Percentiles rank a stretch among this genome's conserved stretches.
Evolutionary conservation across 1,140 invertebrate species (phyloP).

Genomic region (Aphelinus certus): DNA sequence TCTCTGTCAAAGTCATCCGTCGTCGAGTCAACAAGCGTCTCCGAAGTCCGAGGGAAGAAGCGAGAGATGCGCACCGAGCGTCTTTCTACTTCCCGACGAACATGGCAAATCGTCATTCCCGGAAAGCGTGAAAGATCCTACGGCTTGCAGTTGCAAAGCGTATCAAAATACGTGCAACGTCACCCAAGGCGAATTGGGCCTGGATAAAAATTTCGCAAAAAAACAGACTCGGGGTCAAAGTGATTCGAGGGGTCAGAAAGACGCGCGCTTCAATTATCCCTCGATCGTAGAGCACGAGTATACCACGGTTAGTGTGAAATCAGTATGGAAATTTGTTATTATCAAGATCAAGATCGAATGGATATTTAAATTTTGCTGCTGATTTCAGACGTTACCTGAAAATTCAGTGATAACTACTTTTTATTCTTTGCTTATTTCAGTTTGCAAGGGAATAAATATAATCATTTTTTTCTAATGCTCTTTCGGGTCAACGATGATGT

Average conservation of each 20-base stretch:
- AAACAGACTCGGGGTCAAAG: slow-evolving; percentile 16
- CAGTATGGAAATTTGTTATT: too few relatives aligned
- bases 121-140: slow-evolving; percentile 13
- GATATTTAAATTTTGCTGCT: too few relatives aligned
- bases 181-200: neutral
- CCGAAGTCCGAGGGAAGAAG: slow-evolving; percentile 1
- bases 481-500: too few relatives aligned
- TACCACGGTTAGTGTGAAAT: slow-evolving; percentile 19
- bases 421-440: too few relatives aligned
- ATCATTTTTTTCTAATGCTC: too few relatives aligned
- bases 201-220: neutral
- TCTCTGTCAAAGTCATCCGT: slow-evolving; percentile 4
- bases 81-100: slow-evolving; percentile 20
- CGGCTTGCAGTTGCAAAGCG: slow-evolving; percentile 9
- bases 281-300: slow-evolving; percentile 28
- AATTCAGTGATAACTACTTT: too few relatives aligned
- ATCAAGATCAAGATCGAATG: too few relatives aligned
- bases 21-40: neutral
- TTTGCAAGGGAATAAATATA: too few relatives aligned
- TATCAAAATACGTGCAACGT: neutral
- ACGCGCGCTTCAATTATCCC: slow-evolving; percentile 26
- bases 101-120: slow-evolving; percentile 2
- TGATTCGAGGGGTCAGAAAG: neutral
- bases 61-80: neutral
- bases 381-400: too few relatives aligned